Percentiles rank a stretch among this genome's conserved stretches.
These are phyloP conservation scores for Scaptomyza caliginosa DNA, from an alignment of 2,888 invertebrate species.

Conservation along the genomic window DNA sequence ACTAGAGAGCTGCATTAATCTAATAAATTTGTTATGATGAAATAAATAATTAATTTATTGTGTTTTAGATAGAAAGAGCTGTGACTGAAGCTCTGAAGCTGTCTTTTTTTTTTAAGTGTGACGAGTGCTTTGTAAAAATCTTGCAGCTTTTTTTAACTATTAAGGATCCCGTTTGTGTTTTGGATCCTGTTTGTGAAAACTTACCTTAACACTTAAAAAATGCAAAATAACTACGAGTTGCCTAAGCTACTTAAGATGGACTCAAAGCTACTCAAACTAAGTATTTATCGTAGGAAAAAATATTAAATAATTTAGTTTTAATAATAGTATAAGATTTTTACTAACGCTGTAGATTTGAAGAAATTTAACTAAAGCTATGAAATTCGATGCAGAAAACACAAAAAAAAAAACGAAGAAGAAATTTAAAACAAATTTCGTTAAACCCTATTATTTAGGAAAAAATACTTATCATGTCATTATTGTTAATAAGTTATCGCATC, in stretches of 20 bases:
- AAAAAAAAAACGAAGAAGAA: slow-evolving; percentile 14
- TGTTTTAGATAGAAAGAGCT: too few relatives aligned
- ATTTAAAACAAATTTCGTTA: too few relatives aligned
- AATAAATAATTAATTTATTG: slow-evolving; percentile 13
- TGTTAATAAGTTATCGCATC: slow-evolving; percentile 27
- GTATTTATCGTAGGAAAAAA: slow-evolving; percentile 19
- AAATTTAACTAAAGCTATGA: slow-evolving; percentile 15
- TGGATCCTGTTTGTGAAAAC: slow-evolving; percentile 27
- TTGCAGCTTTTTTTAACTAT: slow-evolving; percentile 1
- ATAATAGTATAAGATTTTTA: slow-evolving; percentile 1
- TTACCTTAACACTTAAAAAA: slow-evolving; percentile 39
- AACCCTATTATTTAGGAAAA: slow-evolving; percentile 41
- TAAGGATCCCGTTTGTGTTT: slow-evolving; percentile 17
- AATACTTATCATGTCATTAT: slow-evolving; percentile 51
- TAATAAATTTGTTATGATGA: slow-evolving; percentile 16
- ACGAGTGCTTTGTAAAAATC: slow-evolving; percentile 28
- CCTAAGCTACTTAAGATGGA: slow-evolving; percentile 52
- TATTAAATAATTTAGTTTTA: slow-evolving; percentile 20
- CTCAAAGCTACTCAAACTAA: slow-evolving; percentile 50
- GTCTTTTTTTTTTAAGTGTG: slow-evolving; percentile 2
- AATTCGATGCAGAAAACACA: slow-evolving; percentile 35
- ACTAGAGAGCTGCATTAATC: slow-evolving; percentile 52
- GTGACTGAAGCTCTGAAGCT: too few relatives aligned
- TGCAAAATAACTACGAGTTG: slow-evolving; percentile 27
- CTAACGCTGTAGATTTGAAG: slow-evolving; percentile 22